phyloP scores from a whole-genome alignment of 2,113 vertebrate species.

The Pterocles orientalis region DNA sequence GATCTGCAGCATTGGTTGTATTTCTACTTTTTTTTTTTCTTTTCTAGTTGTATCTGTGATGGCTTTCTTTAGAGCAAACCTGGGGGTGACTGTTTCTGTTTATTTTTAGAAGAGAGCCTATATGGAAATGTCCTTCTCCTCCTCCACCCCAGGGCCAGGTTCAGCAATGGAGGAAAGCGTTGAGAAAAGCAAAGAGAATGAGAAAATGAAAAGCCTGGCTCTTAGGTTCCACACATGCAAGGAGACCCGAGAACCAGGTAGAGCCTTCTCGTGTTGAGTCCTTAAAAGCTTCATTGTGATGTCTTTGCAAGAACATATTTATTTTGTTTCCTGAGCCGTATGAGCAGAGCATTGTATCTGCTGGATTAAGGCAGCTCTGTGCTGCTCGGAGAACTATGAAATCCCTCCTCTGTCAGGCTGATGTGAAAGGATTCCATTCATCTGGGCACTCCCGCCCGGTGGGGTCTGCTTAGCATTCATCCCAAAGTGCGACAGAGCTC shows the following conservation, averaged over 20 bases:
- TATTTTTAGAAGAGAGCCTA: background rate
- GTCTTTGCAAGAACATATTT: slow-evolving; percentile 61
- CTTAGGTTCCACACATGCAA: background rate
- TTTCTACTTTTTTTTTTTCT: background rate
- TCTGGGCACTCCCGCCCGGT: background rate
- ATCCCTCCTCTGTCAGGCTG: slow-evolving; percentile 58
- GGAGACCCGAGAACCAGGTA: slow-evolving; percentile 13
- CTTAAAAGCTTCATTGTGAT: slow-evolving; percentile 72
- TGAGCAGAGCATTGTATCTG: slow-evolving; percentile 70
- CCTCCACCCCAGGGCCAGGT: background rate
- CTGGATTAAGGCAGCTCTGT: slow-evolving; percentile 67
- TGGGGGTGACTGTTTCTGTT: background rate
- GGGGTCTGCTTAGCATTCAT: slow-evolving; percentile 67
- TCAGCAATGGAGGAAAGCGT: background rate
- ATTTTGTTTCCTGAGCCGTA: slow-evolving; percentile 74
- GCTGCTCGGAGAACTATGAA: slow-evolving; percentile 48
- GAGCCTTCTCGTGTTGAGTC: background rate
- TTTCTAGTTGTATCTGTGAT: background rate
- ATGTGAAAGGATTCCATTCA: slow-evolving; percentile 75
- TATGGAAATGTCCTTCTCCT: background rate
- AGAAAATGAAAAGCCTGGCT: background rate
- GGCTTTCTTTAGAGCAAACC: background rate
- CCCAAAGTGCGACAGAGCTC: background rate
- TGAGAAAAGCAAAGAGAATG: background rate
- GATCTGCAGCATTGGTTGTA: background rate